Evolutionary conservation across 2,113 vertebrate species (phyloP).

Genomic region (Acanthisitta chloris): DNA sequence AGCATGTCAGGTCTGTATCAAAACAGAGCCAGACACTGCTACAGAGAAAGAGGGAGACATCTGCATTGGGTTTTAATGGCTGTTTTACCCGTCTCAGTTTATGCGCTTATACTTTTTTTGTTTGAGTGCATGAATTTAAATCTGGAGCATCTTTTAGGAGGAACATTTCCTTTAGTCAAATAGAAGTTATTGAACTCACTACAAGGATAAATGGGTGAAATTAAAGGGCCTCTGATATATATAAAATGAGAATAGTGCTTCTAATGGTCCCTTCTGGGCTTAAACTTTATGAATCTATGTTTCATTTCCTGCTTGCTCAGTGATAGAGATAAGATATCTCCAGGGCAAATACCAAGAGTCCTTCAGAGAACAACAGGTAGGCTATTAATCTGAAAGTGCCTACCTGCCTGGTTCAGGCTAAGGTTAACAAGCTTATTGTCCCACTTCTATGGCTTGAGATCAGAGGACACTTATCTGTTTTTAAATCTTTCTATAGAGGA

Average conservation of each 20-base stretch:
- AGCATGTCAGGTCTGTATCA: background rate
- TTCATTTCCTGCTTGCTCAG: conserved; percentile 61
- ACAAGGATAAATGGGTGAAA: conserved; percentile 50
- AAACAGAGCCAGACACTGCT: background rate
- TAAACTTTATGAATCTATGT: conserved; percentile 68
- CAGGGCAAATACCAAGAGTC: conserved; percentile 33
- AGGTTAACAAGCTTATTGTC: conserved; percentile 62
- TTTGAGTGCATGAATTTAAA: conserved; percentile 4
- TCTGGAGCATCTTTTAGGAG: background rate
- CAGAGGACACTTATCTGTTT: conserved; percentile 2
- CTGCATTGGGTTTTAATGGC: background rate
- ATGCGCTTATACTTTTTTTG: background rate
- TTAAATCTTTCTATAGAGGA: background rate
- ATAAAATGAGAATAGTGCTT: conserved; percentile 7
- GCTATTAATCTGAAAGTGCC: conserved; percentile 51
- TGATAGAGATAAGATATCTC: conserved; percentile 52
- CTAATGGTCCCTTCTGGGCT: conserved; percentile 56
- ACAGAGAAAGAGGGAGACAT: background rate
- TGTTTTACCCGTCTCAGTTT: background rate
- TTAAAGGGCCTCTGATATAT: conserved; percentile 52
- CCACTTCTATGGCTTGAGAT: background rate
- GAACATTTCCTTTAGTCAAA: conserved; percentile 20
- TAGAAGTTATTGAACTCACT: conserved; percentile 40
- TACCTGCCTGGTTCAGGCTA: conserved; percentile 44
- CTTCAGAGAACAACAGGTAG: conserved; percentile 34